Percentiles rank a stretch among this genome's conserved stretches.
Conservation (phyloP, 92 coral and sea anemone genomes). For the Anthopleura xanthogrammica region DNA sequence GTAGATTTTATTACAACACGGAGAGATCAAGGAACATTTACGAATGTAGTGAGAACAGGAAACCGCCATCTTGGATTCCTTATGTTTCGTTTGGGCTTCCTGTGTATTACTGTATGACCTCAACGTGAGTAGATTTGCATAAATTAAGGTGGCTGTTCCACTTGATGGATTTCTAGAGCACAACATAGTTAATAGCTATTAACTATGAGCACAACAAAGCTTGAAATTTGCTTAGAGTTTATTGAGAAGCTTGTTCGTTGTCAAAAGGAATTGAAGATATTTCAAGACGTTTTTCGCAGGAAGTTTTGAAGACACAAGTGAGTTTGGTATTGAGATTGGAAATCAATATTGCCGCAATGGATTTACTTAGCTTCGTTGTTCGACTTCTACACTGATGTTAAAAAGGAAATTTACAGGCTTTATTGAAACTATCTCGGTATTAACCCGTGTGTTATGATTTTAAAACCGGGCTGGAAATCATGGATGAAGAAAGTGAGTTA, state of each 20-base stretch:
- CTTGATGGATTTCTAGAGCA: background rate
- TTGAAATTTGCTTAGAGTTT: background rate
- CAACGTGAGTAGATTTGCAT: background rate
- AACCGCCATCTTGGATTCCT: constrained; percentile 37
- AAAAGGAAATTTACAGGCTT: no score
- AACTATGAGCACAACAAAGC: background rate
- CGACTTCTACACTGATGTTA: background rate
- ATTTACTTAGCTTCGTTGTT: no score
- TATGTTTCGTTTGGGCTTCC: no score
- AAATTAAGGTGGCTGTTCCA: constrained; percentile 3
- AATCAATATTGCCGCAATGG: no score
- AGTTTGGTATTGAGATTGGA: no score
- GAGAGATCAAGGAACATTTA: constrained; percentile 78
- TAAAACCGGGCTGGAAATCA: background rate
- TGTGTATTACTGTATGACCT: no score
- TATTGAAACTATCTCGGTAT: background rate
- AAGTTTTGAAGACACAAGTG: no score
- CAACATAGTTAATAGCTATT: no score
- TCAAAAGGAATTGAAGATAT: background rate
- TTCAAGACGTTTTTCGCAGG: background rate
- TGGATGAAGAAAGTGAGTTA: constrained; percentile 9
- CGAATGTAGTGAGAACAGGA: constrained; percentile 82
- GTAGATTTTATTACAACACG: constrained; percentile 87
- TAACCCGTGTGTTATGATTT: no score
- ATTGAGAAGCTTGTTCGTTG: background rate